phyloP scores from a whole-genome alignment of 1,140 invertebrate genomes.

The Lethrus apterus region DNA sequence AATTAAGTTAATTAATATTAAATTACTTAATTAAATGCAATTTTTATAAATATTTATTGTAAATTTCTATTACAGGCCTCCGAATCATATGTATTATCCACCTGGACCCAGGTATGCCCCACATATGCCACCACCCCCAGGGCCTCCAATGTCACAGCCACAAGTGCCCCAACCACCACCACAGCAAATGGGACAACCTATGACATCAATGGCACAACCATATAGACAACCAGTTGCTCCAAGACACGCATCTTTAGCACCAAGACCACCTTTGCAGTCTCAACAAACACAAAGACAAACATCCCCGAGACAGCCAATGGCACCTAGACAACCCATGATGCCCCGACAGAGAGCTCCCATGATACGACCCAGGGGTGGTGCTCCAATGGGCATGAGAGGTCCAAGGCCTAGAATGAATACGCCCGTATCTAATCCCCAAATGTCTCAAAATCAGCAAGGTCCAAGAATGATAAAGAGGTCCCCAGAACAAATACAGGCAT shows the following conservation, averaged over 20 bases:
- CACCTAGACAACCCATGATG: constrained; percentile 12
- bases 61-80: constrained; percentile 27
- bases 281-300: constrained; percentile 22
- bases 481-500: constrained; percentile 23
- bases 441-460: constrained; percentile 17
- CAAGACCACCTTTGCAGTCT: constrained; percentile 22
- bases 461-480: constrained; percentile 23
- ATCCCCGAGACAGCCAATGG: constrained; percentile 16
- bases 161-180: constrained; percentile 41
- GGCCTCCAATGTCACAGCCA: constrained; percentile 32
- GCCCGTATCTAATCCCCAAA: constrained; percentile 10
- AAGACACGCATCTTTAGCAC: constrained; percentile 18
- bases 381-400: constrained; percentile 5
- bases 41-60: constrained; percentile 1
- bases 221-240: constrained; percentile 9
- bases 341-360: constrained; percentile 26
- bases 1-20: neutral
- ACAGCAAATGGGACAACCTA: constrained; percentile 24
- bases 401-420: constrained; percentile 10
- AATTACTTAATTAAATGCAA: neutral
- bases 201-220: constrained; percentile 30
- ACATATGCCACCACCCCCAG: constrained; percentile 44
- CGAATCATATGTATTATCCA: constrained; percentile 35
- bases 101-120: constrained; percentile 34
- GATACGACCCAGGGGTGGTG: constrained; percentile 21